Conservation (phyloP, 2,113 vertebrate species). For the Tauraco erythrolophus region DNA sequence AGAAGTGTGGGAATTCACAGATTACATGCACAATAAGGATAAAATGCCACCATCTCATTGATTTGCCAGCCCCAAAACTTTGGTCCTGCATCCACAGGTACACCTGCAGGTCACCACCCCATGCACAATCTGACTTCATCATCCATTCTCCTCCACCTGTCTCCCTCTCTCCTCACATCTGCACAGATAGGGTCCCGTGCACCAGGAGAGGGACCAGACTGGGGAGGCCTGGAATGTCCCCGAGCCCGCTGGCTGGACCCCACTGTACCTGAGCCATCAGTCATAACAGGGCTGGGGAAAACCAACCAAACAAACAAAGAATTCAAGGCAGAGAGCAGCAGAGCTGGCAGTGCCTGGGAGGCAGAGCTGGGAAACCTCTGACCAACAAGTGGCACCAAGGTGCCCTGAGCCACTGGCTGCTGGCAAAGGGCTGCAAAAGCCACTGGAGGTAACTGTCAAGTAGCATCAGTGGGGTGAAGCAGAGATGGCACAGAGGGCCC, state of each 20-base stretch:
- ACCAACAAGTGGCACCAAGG: not conserved
- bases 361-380: not conserved
- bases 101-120: not conserved
- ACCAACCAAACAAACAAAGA: not conserved
- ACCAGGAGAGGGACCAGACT: not conserved
- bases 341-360: not conserved
- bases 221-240: not conserved
- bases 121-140: not conserved
- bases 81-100: not conserved
- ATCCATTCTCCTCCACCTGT: not conserved
- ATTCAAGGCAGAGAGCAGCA: not conserved
- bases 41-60: not conserved
- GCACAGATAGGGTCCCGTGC: not conserved
- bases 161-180: not conserved
- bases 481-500: not conserved
- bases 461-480: not conserved
- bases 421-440: not conserved
- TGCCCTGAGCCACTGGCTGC: not conserved
- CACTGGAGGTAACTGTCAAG: not conserved
- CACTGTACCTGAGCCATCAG: not conserved
- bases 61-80: not conserved
- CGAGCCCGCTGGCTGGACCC: not conserved
- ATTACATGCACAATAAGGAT: not conserved
- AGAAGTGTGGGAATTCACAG: not conserved
- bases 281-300: no score